Evolutionary conservation across 2,113 vertebrate genomes (phyloP).

Genomic region (Henicopernis longicauda): DNA sequence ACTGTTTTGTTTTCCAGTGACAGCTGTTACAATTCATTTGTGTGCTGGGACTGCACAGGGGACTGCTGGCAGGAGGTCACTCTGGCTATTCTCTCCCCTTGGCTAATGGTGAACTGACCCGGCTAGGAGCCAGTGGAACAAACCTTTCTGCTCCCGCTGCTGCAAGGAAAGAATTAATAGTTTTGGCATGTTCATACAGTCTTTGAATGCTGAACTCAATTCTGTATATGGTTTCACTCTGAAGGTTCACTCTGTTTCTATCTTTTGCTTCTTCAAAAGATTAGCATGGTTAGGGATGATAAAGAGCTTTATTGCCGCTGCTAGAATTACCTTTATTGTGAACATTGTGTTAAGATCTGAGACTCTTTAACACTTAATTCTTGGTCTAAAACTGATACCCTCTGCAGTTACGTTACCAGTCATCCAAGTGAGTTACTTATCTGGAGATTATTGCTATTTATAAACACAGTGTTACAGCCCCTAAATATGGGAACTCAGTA

Average conservation of each 20-base stretch:
- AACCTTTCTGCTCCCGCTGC: neutral
- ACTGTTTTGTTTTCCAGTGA: neutral
- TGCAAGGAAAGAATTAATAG: neutral
- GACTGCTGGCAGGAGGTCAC: neutral
- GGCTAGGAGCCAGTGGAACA: conserved; percentile 28
- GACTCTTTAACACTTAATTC: neutral
- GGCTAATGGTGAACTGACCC: neutral
- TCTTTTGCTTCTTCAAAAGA: neutral
- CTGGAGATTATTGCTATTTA: neutral
- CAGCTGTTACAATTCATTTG: neutral
- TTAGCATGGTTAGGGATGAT: neutral
- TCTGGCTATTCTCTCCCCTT: neutral
- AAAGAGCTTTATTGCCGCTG: neutral
- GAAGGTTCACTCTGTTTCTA: neutral
- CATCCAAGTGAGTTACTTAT: neutral
- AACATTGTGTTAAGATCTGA: neutral
- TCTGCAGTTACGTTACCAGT: neutral
- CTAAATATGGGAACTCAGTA: neutral
- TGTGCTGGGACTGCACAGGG: neutral
- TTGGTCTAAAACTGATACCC: neutral
- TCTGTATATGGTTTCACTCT: neutral
- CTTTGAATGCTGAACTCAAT: neutral
- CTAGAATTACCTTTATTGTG: neutral
- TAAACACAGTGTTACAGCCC: neutral
- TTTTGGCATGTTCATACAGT: neutral